Conservation (phyloP, 2,797 vertebrate genomes). For the Eulemur albifrons region DNA sequence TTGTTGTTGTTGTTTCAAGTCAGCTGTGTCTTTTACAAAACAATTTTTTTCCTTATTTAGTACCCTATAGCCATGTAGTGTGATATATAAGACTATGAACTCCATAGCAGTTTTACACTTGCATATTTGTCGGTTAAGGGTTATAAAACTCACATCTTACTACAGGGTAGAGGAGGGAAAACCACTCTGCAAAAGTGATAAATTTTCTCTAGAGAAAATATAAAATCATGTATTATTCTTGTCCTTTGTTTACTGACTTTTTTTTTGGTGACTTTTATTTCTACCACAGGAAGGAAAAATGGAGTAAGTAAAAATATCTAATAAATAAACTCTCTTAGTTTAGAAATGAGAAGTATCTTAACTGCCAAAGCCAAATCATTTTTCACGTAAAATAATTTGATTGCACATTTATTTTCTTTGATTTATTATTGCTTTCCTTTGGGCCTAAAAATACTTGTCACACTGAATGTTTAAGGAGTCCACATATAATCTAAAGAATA, state of each 20-base stretch:
- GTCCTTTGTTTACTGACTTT: neutral
- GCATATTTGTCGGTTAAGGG: neutral
- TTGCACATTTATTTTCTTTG: neutral
- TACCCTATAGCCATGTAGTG: neutral
- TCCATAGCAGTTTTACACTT: neutral
- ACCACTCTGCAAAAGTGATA: neutral
- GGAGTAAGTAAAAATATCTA: constrained; percentile 9
- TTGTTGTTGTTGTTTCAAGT: neutral
- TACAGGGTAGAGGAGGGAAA: neutral
- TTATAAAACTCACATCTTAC: neutral
- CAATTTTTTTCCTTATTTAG: neutral
- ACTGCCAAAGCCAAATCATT: constrained; percentile 19
- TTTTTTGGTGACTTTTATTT: constrained; percentile 57
- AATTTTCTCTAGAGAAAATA: neutral
- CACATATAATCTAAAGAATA: constrained; percentile 32
- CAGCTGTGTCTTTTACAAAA: neutral
- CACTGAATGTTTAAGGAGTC: neutral
- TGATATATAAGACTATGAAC: neutral
- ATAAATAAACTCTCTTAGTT: neutral
- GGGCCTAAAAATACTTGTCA: neutral
- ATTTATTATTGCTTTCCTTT: constrained; percentile 41
- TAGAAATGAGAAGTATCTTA: constrained; percentile 13
- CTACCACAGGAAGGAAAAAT: neutral
- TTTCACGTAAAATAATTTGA: constrained; percentile 37
- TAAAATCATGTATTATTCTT: neutral